Conservation (phyloP, 2,888 invertebrate genomes). For the Drosophila infuscata region DNA sequence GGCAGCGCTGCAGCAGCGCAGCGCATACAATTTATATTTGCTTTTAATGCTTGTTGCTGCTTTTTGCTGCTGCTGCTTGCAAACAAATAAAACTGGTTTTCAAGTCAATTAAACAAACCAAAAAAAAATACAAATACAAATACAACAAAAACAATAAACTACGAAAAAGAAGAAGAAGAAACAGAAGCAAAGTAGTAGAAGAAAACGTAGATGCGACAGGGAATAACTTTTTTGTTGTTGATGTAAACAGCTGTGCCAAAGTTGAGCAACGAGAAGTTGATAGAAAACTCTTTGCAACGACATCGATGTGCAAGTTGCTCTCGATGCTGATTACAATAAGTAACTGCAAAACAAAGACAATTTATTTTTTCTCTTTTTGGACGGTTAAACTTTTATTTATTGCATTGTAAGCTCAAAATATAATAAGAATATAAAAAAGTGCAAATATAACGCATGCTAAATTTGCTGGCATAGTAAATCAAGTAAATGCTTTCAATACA, state of each 20-base stretch:
- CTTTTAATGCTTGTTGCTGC: conserved; percentile 70
- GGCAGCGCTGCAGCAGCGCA: conserved; percentile 35
- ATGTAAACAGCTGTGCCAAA: conserved; percentile 39
- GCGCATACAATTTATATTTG: conserved; percentile 71
- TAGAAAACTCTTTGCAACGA: not conserved
- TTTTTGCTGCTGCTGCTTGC: conserved; percentile 63
- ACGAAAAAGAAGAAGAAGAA: conserved; percentile 30
- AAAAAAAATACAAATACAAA: conserved; percentile 54
- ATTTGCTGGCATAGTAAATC: conserved; percentile 7
- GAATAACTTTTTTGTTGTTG: conserved; percentile 48
- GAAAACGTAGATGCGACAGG: conserved; percentile 29
- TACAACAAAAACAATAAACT: conserved; percentile 35
- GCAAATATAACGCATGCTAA: not conserved
- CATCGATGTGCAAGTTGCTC: not conserved
- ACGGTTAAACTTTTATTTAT: not conserved
- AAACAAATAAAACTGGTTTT: conserved; percentile 78
- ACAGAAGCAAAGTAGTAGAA: conserved; percentile 16
- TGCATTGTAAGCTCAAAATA: not conserved
- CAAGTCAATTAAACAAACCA: conserved; percentile 72
- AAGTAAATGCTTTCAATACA: conserved; percentile 11
- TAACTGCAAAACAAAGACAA: not conserved
- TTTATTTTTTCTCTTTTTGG: not conserved
- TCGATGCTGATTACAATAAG: not conserved
- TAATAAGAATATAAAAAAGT: not conserved
- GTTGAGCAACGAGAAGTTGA: not conserved